Conservation (phyloP, 1,140 invertebrate genomes). For the Palaemon carinicauda region DNA sequence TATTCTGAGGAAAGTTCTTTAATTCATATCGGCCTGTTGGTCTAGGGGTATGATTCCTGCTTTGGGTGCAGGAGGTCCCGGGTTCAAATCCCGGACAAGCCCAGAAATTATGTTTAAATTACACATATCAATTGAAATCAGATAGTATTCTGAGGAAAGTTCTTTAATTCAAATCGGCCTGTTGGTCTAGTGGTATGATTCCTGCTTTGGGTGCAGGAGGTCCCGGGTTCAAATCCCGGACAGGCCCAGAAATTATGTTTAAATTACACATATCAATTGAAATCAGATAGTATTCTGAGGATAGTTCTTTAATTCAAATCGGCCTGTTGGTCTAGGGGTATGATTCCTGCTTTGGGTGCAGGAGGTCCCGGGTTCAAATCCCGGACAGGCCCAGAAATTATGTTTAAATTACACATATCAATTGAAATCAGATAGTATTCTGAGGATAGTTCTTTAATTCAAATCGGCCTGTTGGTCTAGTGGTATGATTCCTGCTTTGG, state of each 20-base stretch:
- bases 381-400: conserved; percentile 63
- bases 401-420: no score
- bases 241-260: no score
- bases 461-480: conserved; percentile 87
- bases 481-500: conserved; percentile 90
- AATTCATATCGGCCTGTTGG: conserved; percentile 84
- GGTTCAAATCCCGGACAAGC: conserved; percentile 77
- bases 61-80: conserved; percentile 90
- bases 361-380: conserved; percentile 90
- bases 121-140: no score
- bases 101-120: no score
- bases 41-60: conserved; percentile 90
- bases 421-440: no score
- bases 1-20: no score
- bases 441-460: no score
- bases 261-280: no score
- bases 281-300: no score
- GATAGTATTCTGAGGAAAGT: no score
- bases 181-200: conserved; percentile 91
- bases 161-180: no score
- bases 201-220: conserved; percentile 89
- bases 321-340: conserved; percentile 89
- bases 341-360: conserved; percentile 90
- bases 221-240: conserved; percentile 85
- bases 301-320: no score